Evolutionary conservation across 2,113 vertebrate species (phyloP).

Genomic region (Microcebus ravelobensis): DNA sequence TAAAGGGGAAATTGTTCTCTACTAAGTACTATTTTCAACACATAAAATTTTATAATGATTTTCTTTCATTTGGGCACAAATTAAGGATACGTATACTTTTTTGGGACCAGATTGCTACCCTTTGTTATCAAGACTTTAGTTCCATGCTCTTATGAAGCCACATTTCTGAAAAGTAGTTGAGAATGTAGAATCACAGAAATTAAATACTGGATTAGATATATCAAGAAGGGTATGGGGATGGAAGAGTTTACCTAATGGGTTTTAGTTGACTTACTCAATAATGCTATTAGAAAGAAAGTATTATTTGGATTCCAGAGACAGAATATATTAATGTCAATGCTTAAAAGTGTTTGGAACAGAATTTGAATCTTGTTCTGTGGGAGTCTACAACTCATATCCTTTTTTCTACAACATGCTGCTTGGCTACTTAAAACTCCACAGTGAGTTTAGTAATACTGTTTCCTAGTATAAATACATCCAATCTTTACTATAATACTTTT

Average conservation of each 20-base stretch:
- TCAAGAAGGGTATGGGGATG: neutral
- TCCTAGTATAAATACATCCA: neutral
- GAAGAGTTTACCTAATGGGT: neutral
- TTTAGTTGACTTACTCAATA: constrained; percentile 29
- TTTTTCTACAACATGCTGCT: neutral
- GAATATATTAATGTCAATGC: neutral
- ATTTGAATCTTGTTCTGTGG: neutral
- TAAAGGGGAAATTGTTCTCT: constrained; percentile 69
- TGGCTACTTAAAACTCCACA: constrained; percentile 9
- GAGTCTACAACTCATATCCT: neutral
- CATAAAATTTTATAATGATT: constrained; percentile 61
- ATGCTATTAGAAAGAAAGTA: neutral
- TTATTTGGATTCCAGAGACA: neutral
- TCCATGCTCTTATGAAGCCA: neutral
- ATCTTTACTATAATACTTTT: neutral
- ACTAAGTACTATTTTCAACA: constrained; percentile 58
- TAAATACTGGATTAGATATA: constrained; percentile 28
- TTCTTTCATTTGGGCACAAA: constrained; percentile 61
- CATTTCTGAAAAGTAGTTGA: constrained; percentile 39
- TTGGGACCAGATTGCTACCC: constrained; percentile 8
- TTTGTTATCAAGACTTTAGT: constrained; percentile 53
- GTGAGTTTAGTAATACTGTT: neutral
- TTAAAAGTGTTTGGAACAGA: neutral
- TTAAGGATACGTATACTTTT: constrained; percentile 46
- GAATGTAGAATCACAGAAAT: constrained; percentile 38